Evolutionary conservation across 2,888 invertebrate genomes (phyloP), one percentile per base, ranked within the genome.

Genomic region (Ophion ventricosus): DNA sequence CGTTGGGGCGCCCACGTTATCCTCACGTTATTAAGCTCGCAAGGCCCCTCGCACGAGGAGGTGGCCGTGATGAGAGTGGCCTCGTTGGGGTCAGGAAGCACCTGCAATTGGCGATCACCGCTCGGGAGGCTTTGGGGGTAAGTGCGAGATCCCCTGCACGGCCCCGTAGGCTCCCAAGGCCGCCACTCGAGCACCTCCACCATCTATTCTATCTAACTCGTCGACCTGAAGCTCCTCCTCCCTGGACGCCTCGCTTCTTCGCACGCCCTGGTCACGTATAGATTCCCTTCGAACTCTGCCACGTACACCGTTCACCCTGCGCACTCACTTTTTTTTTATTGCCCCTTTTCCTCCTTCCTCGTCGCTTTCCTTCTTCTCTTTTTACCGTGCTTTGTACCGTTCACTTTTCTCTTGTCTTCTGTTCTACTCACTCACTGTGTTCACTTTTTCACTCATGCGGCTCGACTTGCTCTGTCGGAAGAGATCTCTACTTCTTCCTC

Each of bases 121-220:
- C 86, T 80, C 84, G 87, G 88, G 86, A 86, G 85, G 84, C 87
- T 87, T 88, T 85, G 87, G 83, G 91, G 90, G 89, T 88, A 88
- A 88, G 91, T 90, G 91, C 92, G 90, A 90, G 90, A 90, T 91
- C 90, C 89, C 91, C 90, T 88, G 91, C 91, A 90, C 91, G 92
- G 92, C 92, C 92, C 91, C 92, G 91, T 91, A 90, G 91, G 91
- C 92, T 92, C 91, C 92, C 91, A 91, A 90, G 91, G 91, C 92
- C 90, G 91, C 89, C 90, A 88, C 88, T 87, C 90, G 87, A 91
- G 87, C 91, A 91, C 92, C 91, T 92, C 91, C 90, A 92, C 90
- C 92, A 92, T 92, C 92, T 92, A 92, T 92, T 90, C 90, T 88
- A 88, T 90, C 83, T 85, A 84, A 87, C 86, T 79, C 82, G 85